Evolutionary conservation across 2,113 vertebrate species (phyloP).

Genomic region (Thryonomys swinderianus): DNA sequence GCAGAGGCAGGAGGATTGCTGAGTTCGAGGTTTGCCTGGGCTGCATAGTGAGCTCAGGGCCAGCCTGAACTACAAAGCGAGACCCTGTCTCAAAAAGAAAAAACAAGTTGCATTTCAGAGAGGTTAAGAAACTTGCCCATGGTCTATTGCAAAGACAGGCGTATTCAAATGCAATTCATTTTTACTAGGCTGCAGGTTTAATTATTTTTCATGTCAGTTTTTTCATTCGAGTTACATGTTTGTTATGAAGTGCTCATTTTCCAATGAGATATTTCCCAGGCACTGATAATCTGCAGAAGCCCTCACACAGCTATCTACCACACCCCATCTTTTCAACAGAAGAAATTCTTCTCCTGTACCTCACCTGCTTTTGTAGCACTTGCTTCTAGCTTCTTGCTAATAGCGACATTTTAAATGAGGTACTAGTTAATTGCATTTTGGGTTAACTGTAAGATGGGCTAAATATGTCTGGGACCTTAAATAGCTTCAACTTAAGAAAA

Average conservation of each 20-base stretch:
- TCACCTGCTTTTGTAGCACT: background rate
- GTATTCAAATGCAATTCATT: background rate
- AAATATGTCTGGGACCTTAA: conserved; percentile 1
- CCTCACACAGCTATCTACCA: background rate
- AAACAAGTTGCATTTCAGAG: conserved; percentile 11
- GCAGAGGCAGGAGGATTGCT: no score
- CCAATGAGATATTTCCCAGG: background rate
- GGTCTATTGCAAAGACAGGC: background rate
- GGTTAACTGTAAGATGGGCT: background rate
- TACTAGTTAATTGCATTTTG: conserved; percentile 49
- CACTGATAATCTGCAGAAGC: no score
- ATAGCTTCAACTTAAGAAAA: conserved; percentile 17
- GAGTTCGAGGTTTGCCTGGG: no score
- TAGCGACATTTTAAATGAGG: background rate
- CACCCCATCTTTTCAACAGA: background rate
- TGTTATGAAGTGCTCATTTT: background rate
- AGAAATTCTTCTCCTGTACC: background rate
- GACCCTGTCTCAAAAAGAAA: no score
- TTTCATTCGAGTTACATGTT: background rate
- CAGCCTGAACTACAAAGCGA: no score
- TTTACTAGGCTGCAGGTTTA: background rate
- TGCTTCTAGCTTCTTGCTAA: background rate
- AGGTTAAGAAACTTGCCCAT: background rate
- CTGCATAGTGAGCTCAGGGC: no score
- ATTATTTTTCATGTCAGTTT: background rate